Evolutionary conservation across 2,113 vertebrate genomes (phyloP), one percentile per base, ranked within the genome.

Genomic region (Colius striatus): DNA sequence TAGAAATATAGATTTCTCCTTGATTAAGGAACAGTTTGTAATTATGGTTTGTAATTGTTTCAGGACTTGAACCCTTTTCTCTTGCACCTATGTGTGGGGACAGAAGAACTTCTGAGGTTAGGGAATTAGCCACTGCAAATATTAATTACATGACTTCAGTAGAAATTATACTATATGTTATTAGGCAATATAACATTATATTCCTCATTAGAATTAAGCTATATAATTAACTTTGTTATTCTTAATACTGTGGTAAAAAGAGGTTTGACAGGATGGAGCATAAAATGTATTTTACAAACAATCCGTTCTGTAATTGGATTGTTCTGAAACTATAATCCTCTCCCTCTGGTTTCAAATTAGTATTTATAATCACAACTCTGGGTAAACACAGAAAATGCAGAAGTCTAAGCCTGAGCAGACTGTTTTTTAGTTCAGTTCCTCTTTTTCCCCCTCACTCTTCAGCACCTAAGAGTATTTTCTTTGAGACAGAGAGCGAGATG

Each of bases 231-330:
- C n/a, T 94, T 95, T 79, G 79, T 92, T 67, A 90, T 94, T 92
- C 71, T 95, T 95, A 92, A 90, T 92, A 78, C 30, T 29, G 51
- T 79, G 55, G 94, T 93, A 82, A 94, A 86, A 97, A 92, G 23
- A 86, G 30, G 45, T 38, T 92, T 96, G 65, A 92, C 80, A 96
- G 74, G 54, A 92, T 41, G 51, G 29, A 94, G 32, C 30, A 95
- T 78, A 92, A 95, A 92, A 95, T 84, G 15, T 88, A 68, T 84
- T 94, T 96, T 76, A 84, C 38, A 90, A 89, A 97, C 89, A 95
- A 92, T 94, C 66, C 66, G 57, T 92, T 87, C 41, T 26, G 2
- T 71, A 95, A 97, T 94, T 91, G 78, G 94, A 94, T 95, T 96
- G 43, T 94, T 84, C 50, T 96, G 55, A 96, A 97, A 93, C 90